Conservation (phyloP, 2,888 invertebrate species). For the Zaprionus lineosus region DNA sequence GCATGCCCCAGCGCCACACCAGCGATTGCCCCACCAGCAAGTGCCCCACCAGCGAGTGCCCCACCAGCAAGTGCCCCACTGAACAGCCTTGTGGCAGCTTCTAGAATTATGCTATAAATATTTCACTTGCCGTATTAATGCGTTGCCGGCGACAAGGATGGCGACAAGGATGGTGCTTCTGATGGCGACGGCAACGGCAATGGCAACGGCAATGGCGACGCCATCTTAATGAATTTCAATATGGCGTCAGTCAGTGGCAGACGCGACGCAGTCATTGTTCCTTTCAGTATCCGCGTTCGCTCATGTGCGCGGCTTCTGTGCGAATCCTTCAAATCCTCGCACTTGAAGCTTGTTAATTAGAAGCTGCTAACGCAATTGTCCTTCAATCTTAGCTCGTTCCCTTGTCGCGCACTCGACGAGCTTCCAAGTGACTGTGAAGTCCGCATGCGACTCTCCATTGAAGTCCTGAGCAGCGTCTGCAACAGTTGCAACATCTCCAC, state of each 20-base stretch:
- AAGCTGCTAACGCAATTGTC: too few relatives aligned
- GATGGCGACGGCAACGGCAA: constrained; percentile 32
- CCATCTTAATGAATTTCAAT: constrained; percentile 77
- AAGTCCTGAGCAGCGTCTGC: constrained; percentile 8
- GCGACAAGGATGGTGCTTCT: not conserved
- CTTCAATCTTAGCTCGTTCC: too few relatives aligned
- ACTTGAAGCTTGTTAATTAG: constrained; percentile 77
- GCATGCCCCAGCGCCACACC: constrained; percentile 66
- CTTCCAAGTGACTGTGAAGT: constrained; percentile 59
- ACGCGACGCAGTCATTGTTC: not conserved
- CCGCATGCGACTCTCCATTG: constrained; percentile 48
- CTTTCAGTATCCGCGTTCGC: not conserved
- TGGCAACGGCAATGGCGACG: constrained; percentile 23
- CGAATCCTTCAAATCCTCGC: constrained; percentile 63
- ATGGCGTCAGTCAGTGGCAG: constrained; percentile 57
- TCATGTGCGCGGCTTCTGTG: constrained; percentile 29
- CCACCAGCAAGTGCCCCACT: constrained; percentile 71
- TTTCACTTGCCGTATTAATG: constrained; percentile 77
- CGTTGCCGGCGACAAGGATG: constrained; percentile 37
- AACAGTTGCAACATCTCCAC: constrained; percentile 35
- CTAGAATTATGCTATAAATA: constrained; percentile 78
- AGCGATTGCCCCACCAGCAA: too few relatives aligned
- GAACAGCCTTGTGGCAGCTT: constrained; percentile 57
- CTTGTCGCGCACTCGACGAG: constrained; percentile 41
- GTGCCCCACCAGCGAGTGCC: too few relatives aligned